phyloP scores from a whole-genome alignment of 1,140 invertebrate genomes.

The Tachypleus tridentatus region DNA sequence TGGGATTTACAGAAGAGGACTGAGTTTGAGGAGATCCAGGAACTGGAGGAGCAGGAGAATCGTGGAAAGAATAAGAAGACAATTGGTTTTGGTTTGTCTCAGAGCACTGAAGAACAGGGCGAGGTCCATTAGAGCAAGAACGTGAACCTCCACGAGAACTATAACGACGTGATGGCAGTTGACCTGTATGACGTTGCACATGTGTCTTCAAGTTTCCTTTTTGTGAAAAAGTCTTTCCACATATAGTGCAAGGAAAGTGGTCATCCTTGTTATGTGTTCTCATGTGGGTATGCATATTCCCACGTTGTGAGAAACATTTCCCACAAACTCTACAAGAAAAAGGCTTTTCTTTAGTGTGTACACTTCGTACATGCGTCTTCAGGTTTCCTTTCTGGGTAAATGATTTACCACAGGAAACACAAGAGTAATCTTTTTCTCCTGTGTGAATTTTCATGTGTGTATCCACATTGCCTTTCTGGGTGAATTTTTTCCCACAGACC shows the following conservation, averaged over 20 bases:
- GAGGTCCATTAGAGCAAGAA: too few species aligned
- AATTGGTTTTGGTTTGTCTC: too few species aligned
- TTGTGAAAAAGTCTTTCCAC: constrained; percentile 45
- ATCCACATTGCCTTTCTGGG: background rate
- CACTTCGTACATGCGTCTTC: constrained; percentile 38
- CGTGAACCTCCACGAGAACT: constrained; percentile 36
- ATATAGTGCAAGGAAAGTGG: constrained; percentile 23
- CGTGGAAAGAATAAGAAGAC: too few species aligned
- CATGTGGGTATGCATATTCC: constrained; percentile 83
- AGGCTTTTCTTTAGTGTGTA: constrained; percentile 56
- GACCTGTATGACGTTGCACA: constrained; percentile 54
- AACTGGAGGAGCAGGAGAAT: too few species aligned
- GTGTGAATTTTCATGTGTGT: constrained; percentile 14
- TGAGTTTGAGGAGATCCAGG: too few species aligned
- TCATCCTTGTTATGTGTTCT: constrained; percentile 75
- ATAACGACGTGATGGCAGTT: constrained; percentile 67
- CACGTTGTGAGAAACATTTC: constrained; percentile 31
- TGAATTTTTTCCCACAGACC: background rate
- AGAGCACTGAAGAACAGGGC: too few species aligned
- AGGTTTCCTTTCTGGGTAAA: constrained; percentile 42
- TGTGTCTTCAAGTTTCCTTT: constrained; percentile 49
- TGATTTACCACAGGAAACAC: constrained; percentile 39
- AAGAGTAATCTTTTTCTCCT: constrained; percentile 33
- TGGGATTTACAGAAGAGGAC: too few species aligned
- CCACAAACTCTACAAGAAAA: constrained; percentile 28